These are phyloP conservation scores for Microctonus aethiopoides DNA, from an alignment of 2,888 invertebrate species.

Conservation along the genomic window DNA sequence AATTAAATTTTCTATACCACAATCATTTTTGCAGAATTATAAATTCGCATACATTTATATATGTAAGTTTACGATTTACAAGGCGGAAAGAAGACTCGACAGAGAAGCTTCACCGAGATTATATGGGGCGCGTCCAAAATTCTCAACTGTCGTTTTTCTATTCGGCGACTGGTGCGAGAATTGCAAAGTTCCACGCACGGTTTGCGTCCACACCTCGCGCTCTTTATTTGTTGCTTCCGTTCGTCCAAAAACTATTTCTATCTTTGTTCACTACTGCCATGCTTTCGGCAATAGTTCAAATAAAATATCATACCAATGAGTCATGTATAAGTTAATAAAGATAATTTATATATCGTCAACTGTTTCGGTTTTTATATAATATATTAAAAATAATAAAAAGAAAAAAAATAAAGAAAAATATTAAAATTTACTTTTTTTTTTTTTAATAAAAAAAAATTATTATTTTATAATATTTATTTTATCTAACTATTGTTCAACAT, in stretches of 20 bases:
- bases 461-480: no score
- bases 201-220: slow-evolving; percentile 63
- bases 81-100: slow-evolving; percentile 55
- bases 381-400: no score
- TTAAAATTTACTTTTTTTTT: no score
- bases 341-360: no score
- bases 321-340: not conserved
- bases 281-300: slow-evolving; percentile 45
- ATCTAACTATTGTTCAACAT: no score
- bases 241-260: slow-evolving; percentile 45
- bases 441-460: no score
- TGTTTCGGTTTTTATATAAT: no score
- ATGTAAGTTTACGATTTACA: slow-evolving; percentile 48
- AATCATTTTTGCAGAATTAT: no score
- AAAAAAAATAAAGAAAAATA: no score
- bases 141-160: slow-evolving; percentile 39
- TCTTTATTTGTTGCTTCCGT: slow-evolving; percentile 67
- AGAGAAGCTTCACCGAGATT: slow-evolving; percentile 64
- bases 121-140: slow-evolving; percentile 63
- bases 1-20: no score
- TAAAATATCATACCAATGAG: slow-evolving; percentile 34
- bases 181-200: slow-evolving; percentile 58
- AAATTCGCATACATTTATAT: no score
- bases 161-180: slow-evolving; percentile 38
- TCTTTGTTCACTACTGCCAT: slow-evolving; percentile 30